phyloP scores from a whole-genome alignment of 2,797 vertebrate species.

The Staurois parvus region DNA sequence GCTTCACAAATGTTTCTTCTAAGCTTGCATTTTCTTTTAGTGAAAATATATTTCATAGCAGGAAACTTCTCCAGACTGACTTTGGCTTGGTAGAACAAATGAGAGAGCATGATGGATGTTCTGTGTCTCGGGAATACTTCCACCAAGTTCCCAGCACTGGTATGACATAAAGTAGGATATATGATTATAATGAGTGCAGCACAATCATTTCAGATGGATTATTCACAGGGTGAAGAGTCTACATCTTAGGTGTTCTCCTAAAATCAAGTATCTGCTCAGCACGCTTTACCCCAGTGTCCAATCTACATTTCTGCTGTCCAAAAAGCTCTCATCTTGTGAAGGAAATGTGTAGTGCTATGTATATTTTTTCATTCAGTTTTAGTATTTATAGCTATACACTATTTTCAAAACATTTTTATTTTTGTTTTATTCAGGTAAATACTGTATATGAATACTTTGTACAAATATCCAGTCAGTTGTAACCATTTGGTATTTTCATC shows the following conservation, averaged over 20 bases:
- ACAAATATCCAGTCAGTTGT: too few species aligned
- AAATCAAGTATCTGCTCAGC: background rate
- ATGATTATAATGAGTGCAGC: background rate
- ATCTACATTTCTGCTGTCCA: too few species aligned
- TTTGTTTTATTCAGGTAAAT: too few species aligned
- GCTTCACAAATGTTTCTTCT: background rate
- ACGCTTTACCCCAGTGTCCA: too few species aligned
- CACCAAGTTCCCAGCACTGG: slow-evolving; percentile 3
- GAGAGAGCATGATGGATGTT: slow-evolving; percentile 1
- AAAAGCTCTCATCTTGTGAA: too few species aligned
- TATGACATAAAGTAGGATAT: slow-evolving; percentile 19
- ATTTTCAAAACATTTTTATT: too few species aligned
- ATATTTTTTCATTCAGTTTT: too few species aligned
- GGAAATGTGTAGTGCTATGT: too few species aligned
- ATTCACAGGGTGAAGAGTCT: slow-evolving; percentile 1
- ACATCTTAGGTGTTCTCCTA: background rate
- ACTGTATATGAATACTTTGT: too few species aligned
- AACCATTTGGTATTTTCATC: too few species aligned
- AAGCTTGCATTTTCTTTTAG: background rate
- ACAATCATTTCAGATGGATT: background rate
- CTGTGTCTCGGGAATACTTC: background rate
- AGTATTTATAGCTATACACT: too few species aligned
- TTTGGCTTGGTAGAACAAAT: background rate
- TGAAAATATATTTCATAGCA: background rate
- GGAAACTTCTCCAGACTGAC: background rate